A percentile compares a stretch with the other conserved stretches of the same genome.
phyloP scores from a whole-genome alignment of 2,113 vertebrate genomes.

The Platysteira castanea region DNA sequence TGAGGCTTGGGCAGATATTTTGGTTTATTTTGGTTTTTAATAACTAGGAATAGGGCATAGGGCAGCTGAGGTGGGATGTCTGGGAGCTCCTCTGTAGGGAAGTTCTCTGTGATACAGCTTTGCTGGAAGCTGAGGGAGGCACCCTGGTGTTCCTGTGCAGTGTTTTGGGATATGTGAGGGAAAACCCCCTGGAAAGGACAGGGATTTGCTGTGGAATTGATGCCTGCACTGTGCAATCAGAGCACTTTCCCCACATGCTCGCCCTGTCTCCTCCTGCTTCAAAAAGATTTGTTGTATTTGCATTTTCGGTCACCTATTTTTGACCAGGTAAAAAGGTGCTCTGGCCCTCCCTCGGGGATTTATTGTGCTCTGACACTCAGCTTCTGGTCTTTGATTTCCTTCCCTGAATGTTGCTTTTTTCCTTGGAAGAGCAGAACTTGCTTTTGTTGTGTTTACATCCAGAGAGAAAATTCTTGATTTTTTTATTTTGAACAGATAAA shows the following conservation, averaged over 20 bases:
- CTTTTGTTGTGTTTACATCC: neutral
- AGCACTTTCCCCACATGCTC: rapidly evolving
- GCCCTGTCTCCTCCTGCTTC: neutral
- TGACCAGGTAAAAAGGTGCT: neutral
- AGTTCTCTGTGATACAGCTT: neutral
- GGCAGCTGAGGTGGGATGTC: too few relatives aligned
- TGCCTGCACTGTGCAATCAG: neutral
- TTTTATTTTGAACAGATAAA: neutral
- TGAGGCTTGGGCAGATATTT: neutral
- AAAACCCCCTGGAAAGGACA: rapidly evolving
- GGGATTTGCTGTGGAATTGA: neutral
- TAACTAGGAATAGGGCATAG: neutral
- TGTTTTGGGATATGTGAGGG: neutral
- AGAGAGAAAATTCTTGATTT: neutral
- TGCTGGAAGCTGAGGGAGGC: neutral
- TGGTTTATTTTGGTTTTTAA: neutral
- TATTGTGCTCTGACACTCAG: neutral
- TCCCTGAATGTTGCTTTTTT: neutral
- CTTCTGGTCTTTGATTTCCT: neutral
- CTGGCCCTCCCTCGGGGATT: neutral
- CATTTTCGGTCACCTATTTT: neutral
- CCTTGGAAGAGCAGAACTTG: neutral
- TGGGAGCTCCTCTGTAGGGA: neutral
- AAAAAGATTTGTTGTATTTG: neutral
- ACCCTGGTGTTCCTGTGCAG: rapidly evolving